These are phyloP conservation scores for Cheirogaleus major DNA, from an alignment of 2,797 vertebrate genomes.

Conservation along the genomic window DNA sequence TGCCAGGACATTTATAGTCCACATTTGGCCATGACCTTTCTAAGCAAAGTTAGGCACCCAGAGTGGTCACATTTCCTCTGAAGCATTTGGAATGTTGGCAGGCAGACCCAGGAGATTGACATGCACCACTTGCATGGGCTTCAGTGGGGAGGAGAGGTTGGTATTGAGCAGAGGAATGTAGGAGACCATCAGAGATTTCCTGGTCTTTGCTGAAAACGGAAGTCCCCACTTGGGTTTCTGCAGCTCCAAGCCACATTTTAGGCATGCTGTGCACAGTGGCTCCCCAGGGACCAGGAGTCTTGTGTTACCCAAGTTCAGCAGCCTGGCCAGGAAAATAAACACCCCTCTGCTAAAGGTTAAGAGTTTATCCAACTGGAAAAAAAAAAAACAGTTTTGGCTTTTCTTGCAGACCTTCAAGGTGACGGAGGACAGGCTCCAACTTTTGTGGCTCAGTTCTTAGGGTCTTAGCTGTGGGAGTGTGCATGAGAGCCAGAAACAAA, in stretches of 20 bases:
- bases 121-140: conserved; percentile 2
- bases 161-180: conserved; percentile 79
- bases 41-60: conserved; percentile 10
- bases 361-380: conserved; percentile 81
- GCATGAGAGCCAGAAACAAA: conserved; percentile 2
- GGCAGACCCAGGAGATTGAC: neutral
- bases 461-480: conserved; percentile 40
- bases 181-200: conserved; percentile 80
- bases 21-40: conserved; percentile 41
- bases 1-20: conserved; percentile 57
- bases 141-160: conserved; percentile 59
- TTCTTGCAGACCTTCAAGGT: conserved; percentile 70
- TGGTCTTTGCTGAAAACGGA: conserved; percentile 83
- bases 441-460: conserved; percentile 39
- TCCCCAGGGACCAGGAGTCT: conserved; percentile 70
- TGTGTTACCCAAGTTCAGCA: conserved; percentile 82
- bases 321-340: conserved; percentile 85
- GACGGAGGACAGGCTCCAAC: conserved; percentile 49
- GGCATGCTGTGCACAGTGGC: conserved; percentile 25
- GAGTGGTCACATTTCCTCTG: conserved; percentile 77
- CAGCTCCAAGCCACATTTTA: conserved; percentile 76
- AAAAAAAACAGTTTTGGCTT: conserved; percentile 76
- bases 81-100: conserved; percentile 69
- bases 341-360: conserved; percentile 84
- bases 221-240: conserved; percentile 76